Conservation (phyloP, 92 coral and sea anemone species). For the Zoanthus solanderi region DNA sequence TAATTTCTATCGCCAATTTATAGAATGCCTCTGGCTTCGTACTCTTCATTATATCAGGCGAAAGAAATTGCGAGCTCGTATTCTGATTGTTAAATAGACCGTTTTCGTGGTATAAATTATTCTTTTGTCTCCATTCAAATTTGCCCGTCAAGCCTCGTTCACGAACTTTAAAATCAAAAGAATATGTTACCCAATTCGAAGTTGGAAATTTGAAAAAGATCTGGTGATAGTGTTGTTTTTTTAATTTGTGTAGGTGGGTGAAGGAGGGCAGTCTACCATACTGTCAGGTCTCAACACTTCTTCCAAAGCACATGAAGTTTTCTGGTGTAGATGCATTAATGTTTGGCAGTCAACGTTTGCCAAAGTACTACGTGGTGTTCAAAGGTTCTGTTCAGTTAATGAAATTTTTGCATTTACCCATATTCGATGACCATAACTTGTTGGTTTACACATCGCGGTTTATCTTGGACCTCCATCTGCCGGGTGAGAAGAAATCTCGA, state of each 20-base stretch:
- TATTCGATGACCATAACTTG: slow-evolving; percentile 64
- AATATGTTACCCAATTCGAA: no score
- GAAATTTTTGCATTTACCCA: slow-evolving; percentile 53
- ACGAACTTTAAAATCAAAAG: no score
- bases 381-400: slow-evolving; percentile 31
- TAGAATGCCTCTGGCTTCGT: no score
- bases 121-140: no score
- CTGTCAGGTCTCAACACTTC: slow-evolving; percentile 66
- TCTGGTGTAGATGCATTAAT: slow-evolving; percentile 43
- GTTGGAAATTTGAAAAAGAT: no score
- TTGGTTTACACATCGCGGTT: slow-evolving; percentile 79
- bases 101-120: no score
- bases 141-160: no score
- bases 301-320: slow-evolving; percentile 95
- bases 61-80: no score
- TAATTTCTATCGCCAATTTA: no score
- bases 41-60: no score
- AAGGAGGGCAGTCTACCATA: slow-evolving; percentile 85
- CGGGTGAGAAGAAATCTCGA: slow-evolving; percentile 64
- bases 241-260: slow-evolving; percentile 77
- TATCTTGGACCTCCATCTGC: slow-evolving; percentile 87
- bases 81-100: no score
- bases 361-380: slow-evolving; percentile 31
- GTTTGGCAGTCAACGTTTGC: slow-evolving; percentile 18
- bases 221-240: not conserved